Evolutionary conservation across 2,797 vertebrate genomes (phyloP).

Genomic region (Eutrigla gurnardus): DNA sequence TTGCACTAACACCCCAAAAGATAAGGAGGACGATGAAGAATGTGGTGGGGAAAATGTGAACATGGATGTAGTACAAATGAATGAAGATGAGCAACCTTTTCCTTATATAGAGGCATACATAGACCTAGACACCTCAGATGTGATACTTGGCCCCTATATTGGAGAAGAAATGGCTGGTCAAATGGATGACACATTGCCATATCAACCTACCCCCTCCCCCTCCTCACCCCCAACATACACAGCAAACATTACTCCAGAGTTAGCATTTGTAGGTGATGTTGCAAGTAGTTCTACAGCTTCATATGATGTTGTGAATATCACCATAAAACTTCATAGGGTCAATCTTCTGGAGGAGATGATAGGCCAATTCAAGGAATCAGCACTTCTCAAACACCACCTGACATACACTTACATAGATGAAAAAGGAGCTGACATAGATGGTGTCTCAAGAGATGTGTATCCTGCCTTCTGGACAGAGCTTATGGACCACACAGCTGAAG

Average conservation of each 20-base stretch:
- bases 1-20: no score
- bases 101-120: neutral
- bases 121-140: neutral
- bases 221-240: no score
- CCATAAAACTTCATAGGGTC: conserved; percentile 33
- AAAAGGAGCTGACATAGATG: conserved; percentile 44
- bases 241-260: neutral
- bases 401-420: conserved; percentile 56
- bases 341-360: conserved; percentile 48
- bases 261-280: neutral
- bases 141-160: neutral
- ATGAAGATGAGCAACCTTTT: no score
- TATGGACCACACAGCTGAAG: conserved; percentile 41
- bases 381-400: conserved; percentile 32
- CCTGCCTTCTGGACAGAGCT: conserved; percentile 54
- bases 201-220: neutral
- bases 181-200: neutral
- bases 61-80: no score
- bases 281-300: neutral
- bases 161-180: neutral
- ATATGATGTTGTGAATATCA: conserved; percentile 15
- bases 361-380: conserved; percentile 47
- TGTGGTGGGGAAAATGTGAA: neutral
- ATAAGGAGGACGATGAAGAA: neutral
- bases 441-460: conserved; percentile 43